phyloP scores from a whole-genome alignment of 1,140 invertebrate genomes.

The Fopius arisanus region DNA sequence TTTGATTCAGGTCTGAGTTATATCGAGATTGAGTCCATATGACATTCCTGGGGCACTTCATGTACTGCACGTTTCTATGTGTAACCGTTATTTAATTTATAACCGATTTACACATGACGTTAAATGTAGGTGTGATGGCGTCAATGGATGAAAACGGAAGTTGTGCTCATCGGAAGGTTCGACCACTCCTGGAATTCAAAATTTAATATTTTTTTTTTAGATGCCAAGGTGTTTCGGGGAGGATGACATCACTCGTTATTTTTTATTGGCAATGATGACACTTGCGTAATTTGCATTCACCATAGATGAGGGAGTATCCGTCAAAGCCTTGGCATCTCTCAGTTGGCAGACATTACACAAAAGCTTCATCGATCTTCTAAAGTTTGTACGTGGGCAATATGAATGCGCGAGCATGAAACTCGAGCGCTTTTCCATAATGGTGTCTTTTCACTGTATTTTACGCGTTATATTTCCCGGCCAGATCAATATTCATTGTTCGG shows the following conservation, averaged over 20 bases:
- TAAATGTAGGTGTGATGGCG: too few species aligned
- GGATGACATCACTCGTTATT: neutral
- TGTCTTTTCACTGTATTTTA: neutral
- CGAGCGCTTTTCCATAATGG: slow-evolving; percentile 2
- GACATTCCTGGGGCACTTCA: too few species aligned
- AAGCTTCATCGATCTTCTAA: slow-evolving; percentile 15
- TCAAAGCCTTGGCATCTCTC: neutral
- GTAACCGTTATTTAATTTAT: too few species aligned
- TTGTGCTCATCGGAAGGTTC: too few species aligned
- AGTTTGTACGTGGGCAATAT: slow-evolving; percentile 20
- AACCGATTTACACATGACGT: too few species aligned
- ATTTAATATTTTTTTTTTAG: too few species aligned
- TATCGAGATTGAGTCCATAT: too few species aligned
- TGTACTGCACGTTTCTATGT: too few species aligned
- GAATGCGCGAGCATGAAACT: slow-evolving; percentile 27
- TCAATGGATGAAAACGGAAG: too few species aligned
- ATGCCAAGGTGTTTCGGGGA: neutral
- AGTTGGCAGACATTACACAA: slow-evolving; percentile 9
- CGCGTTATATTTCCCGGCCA: neutral
- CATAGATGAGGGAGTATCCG: neutral
- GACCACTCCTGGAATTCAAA: too few species aligned
- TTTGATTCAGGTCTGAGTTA: too few species aligned
- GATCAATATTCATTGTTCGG: neutral
- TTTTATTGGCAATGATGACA: neutral
- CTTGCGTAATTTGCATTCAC: neutral